Conservation (phyloP, 1,140 invertebrate genomes). For the Macrostomum lignano region DNA sequence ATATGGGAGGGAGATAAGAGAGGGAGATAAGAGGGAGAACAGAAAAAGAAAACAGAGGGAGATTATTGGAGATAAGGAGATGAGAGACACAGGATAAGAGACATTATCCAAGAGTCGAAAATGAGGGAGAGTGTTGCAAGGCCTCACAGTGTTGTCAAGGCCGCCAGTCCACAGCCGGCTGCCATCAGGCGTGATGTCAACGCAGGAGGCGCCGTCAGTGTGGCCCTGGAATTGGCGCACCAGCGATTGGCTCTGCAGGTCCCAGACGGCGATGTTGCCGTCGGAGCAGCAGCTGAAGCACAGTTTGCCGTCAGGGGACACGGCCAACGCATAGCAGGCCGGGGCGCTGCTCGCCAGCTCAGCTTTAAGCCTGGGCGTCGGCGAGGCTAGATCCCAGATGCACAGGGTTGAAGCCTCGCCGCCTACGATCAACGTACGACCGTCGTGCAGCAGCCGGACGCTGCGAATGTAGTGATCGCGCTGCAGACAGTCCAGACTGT, state of each 20-base stretch:
- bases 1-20: too few species aligned
- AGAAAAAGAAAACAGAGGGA: too few species aligned
- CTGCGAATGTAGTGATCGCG: conserved; percentile 49
- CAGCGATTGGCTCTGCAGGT: conserved; percentile 51
- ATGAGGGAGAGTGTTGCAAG: too few species aligned
- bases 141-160: conserved; percentile 79
- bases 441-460: conserved; percentile 63
- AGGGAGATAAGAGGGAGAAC: too few species aligned
- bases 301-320: conserved; percentile 76
- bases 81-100: too few species aligned
- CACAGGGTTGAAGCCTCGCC: conserved; percentile 78
- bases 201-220: conserved; percentile 81
- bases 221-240: conserved; percentile 62
- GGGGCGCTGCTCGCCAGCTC: conserved; percentile 76
- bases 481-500: conserved; percentile 3
- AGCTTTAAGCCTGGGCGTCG: conserved; percentile 8
- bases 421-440: conserved; percentile 76
- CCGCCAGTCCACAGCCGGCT: conserved; percentile 82
- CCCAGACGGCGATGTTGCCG: conserved; percentile 79
- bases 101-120: too few species aligned
- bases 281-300: conserved; percentile 63
- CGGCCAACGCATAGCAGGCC: conserved; percentile 82
- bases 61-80: too few species aligned
- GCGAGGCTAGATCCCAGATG: conserved; percentile 64
- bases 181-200: conserved; percentile 84